phyloP scores from a whole-genome alignment of 2,113 vertebrate species.

The Patagioenas fasciata region DNA sequence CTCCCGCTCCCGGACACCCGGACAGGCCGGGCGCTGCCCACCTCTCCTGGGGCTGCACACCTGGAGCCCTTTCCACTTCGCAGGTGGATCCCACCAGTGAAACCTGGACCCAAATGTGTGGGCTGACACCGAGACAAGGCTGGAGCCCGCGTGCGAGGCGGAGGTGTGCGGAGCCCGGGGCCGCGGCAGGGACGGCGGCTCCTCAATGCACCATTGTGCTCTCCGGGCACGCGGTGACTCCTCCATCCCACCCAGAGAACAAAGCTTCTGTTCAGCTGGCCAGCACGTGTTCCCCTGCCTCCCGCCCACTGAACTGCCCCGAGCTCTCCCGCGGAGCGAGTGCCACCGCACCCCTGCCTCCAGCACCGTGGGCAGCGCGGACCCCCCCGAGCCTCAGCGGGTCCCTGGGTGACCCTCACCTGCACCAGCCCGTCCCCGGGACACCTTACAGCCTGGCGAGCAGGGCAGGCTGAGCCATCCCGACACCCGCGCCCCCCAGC shows the following conservation, averaged over 20 bases:
- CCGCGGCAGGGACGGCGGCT: background rate
- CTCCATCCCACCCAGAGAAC: background rate
- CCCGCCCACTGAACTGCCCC: background rate
- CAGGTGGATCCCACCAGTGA: background rate
- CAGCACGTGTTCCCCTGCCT: background rate
- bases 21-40: accelerated
- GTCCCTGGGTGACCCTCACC: background rate
- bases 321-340: too few relatives aligned
- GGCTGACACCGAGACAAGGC: background rate
- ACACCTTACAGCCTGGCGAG: background rate
- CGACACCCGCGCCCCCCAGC: background rate
- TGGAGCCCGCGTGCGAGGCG: accelerated
- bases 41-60: accelerated
- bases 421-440: accelerated
- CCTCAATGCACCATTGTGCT: background rate
- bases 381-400: accelerated
- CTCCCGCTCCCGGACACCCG: background rate
- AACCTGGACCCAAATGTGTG: accelerated
- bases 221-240: background rate
- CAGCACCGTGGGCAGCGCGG: accelerated
- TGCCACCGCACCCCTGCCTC: background rate
- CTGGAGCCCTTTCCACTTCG: background rate
- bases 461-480: background rate
- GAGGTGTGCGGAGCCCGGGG: background rate
- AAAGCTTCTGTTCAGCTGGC: background rate